phyloP scores from a whole-genome alignment of 2,888 invertebrate genomes.

The Eilema caniola region DNA sequence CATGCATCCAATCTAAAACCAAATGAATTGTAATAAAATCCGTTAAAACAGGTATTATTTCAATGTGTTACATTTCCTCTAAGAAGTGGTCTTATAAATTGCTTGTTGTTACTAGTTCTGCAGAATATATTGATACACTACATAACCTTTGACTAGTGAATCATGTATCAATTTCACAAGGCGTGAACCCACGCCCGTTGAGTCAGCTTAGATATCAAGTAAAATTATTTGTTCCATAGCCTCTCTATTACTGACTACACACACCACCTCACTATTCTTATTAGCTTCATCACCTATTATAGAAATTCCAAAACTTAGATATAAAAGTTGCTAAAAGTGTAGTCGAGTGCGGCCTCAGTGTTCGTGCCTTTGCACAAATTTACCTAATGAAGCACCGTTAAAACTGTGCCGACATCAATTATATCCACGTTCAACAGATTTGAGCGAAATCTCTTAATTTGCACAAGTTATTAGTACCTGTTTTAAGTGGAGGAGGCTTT shows the following conservation, averaged over 20 bases:
- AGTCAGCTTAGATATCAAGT: not conserved
- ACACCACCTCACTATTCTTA: not conserved
- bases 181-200: not conserved
- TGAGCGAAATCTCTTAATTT: conserved; percentile 56
- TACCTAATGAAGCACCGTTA: conserved; percentile 55
- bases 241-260: not conserved
- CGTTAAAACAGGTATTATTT: no score
- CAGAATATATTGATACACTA: not conserved
- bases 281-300: not conserved
- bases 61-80: no score
- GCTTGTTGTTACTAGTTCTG: not conserved
- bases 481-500: conserved; percentile 42
- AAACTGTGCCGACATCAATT: conserved; percentile 54
- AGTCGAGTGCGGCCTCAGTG: conserved; percentile 43
- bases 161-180: not conserved
- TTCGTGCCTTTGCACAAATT: conserved; percentile 52
- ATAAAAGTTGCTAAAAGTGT: conserved; percentile 35
- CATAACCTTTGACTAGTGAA: not conserved
- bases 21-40: no score
- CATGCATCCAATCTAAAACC: no score
- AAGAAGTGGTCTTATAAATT: no score
- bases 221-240: not conserved
- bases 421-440: conserved; percentile 52
- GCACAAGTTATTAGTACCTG: conserved; percentile 57
- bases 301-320: not conserved